phyloP scores from a whole-genome alignment of 2,888 invertebrate genomes.

The Petrolisthes manimaculis region DNA sequence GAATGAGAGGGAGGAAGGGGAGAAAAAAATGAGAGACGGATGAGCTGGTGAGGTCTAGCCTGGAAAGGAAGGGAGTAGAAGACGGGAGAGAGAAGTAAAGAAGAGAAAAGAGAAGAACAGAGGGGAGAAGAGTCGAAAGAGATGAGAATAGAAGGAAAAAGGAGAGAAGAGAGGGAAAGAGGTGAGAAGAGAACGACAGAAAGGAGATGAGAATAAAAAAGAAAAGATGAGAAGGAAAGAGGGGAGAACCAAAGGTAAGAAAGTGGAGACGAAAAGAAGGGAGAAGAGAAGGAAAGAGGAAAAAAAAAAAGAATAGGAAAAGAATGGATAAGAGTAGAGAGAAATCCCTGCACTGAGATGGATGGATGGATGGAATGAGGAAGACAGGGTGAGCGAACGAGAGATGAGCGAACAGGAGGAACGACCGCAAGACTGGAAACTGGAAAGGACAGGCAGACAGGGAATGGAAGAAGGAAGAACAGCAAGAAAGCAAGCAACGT shows the following conservation, averaged over 20 bases:
- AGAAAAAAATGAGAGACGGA: neutral
- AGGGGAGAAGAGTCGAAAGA: neutral
- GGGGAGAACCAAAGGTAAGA: neutral
- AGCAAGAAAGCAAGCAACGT: no score
- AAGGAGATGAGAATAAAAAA: neutral
- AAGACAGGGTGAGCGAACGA: no score
- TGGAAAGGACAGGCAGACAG: no score
- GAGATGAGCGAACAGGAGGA: no score
- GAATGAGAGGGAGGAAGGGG: neutral
- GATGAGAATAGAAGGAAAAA: neutral
- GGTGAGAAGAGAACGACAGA: neutral
- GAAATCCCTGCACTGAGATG: neutral
- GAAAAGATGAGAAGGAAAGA: neutral
- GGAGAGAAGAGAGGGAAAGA: neutral
- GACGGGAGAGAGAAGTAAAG: neutral
- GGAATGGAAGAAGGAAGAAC: no score
- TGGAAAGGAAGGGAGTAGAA: neutral
- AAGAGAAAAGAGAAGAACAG: neutral
- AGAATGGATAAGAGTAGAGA: neutral
- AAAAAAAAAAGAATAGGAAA: neutral
- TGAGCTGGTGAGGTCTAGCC: neutral
- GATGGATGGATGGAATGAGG: neutral
- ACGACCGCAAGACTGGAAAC: no score
- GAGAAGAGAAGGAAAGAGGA: neutral
- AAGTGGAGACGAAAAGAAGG: neutral